Percentiles rank a stretch among this genome's conserved stretches.
Evolutionary conservation across 2,888 invertebrate genomes (phyloP).

Genomic region (Adineta ricciae): DNA sequence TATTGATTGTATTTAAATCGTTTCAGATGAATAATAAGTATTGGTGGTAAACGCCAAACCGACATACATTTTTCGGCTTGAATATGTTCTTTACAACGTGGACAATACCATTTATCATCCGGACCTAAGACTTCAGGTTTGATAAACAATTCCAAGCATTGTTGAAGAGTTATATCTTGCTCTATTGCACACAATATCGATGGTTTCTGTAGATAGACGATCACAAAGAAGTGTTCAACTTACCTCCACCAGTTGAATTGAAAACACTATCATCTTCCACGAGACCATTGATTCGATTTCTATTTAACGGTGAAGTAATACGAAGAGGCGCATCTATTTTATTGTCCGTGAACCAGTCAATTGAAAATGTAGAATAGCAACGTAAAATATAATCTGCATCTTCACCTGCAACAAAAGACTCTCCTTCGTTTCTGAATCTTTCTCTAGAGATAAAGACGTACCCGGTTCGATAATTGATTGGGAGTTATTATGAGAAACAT

Average conservation of each 20-base stretch:
- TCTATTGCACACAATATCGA: too few species aligned
- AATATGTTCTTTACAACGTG: constrained; percentile 69
- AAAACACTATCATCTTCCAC: neutral
- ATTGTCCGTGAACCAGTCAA: constrained; percentile 11
- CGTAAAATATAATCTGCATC: neutral
- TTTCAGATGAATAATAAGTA: constrained; percentile 58
- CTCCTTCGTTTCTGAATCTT: neutral
- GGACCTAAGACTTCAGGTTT: constrained; percentile 67
- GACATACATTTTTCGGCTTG: constrained; percentile 79
- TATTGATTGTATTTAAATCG: constrained; percentile 21
- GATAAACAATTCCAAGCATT: constrained; percentile 77
- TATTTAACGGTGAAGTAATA: neutral
- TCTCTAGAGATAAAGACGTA: neutral
- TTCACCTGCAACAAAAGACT: neutral
- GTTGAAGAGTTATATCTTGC: constrained; percentile 61
- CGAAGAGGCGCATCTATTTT: neutral
- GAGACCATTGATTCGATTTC: neutral
- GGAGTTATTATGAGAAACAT: neutral
- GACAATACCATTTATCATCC: constrained; percentile 74
- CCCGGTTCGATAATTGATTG: neutral
- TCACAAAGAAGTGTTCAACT: neutral
- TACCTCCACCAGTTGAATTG: neutral
- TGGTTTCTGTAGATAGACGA: too few species aligned
- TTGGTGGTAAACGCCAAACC: constrained; percentile 78
- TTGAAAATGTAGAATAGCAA: neutral